These are phyloP conservation scores for Drosophila paranaensis DNA, from an alignment of 2,888 invertebrate species.

Conservation along the genomic window DNA sequence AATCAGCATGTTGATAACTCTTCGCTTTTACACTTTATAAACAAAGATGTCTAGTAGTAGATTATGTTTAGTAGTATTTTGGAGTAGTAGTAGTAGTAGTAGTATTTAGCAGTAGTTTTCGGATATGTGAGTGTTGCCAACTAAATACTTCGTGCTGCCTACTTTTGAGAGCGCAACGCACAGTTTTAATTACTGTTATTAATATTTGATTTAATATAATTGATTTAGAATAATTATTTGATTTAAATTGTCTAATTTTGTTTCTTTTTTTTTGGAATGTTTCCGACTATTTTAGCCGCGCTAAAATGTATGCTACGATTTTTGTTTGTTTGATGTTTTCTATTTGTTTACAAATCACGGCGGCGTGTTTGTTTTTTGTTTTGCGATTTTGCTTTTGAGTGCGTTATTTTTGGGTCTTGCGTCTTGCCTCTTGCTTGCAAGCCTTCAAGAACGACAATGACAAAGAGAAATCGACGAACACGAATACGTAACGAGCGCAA, in stretches of 20 bases:
- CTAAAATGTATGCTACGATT: constrained; percentile 40
- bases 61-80: neutral
- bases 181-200: constrained; percentile 11
- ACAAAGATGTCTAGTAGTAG: constrained; percentile 6
- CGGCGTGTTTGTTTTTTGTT: constrained; percentile 24
- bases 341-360: constrained; percentile 48
- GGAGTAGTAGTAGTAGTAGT: neutral
- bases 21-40: constrained; percentile 5
- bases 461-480: constrained; percentile 25
- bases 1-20: constrained; percentile 89
- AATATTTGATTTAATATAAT: constrained; percentile 16
- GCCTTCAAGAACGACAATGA: constrained; percentile 31
- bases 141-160: constrained; percentile 15
- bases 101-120: constrained; percentile 21
- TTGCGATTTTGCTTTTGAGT: constrained; percentile 28
- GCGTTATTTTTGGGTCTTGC: constrained; percentile 20
- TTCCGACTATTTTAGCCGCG: neutral
- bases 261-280: neutral
- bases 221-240: constrained; percentile 8
- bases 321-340: neutral
- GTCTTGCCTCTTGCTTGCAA: constrained; percentile 17
- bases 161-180: constrained; percentile 32
- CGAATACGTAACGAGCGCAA: constrained; percentile 77
- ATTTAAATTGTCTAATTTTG: constrained; percentile 31
- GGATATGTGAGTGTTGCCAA: constrained; percentile 52